Base-by-base conservation (phyloP, 2,888 invertebrate species). In the Caenorhabditis sp. region DNA sequence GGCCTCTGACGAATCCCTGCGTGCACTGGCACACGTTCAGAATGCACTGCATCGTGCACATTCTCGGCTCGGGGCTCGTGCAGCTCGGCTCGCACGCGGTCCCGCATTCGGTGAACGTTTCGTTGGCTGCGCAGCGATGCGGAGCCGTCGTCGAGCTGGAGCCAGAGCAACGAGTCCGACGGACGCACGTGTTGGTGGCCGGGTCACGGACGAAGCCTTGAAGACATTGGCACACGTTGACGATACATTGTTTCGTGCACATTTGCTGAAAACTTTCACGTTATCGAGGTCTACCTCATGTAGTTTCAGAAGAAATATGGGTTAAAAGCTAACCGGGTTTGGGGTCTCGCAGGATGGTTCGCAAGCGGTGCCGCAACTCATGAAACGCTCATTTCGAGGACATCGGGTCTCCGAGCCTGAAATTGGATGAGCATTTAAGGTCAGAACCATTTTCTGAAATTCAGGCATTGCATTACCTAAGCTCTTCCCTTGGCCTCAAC, bases 21-120 rank as follows among this genome's bases (percentile, higher is more conserved):
- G 53, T 45, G 37, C 66, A 66, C 32, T 66, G 66, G 13, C 66
- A 66, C 6, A 66, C 66, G 30, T 66, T 66, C 13, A 39, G n/a
- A 50, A 66, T 56, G 37, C 66, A 66, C 24, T 66, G 66, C 66
- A 56, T 50, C 0, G 66, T 66, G 41, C 66, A 66, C 15, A 45
- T 45, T 26, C 20, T 27, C 24, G 66, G 56, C 11, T 56, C 41
- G 0, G 66, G 56, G 26, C 17, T 66, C n/a, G 46, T 26, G 17
- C 66, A 66, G 15, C 37, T 41, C n/a, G 66, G 66, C 35, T 66
- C 66, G 22, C 68, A 68, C 13, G 58, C 43, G 8, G 43, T 30
- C 22, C 68, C 68, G 32, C 68, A 68, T 20, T 8, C 32, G 24
- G 43, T 41, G 68, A 68, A 68, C 1, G 68, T 32, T 26, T 68